Evolutionary conservation across 2,797 vertebrate species (phyloP).

Genomic region (Zalophus californianus): DNA sequence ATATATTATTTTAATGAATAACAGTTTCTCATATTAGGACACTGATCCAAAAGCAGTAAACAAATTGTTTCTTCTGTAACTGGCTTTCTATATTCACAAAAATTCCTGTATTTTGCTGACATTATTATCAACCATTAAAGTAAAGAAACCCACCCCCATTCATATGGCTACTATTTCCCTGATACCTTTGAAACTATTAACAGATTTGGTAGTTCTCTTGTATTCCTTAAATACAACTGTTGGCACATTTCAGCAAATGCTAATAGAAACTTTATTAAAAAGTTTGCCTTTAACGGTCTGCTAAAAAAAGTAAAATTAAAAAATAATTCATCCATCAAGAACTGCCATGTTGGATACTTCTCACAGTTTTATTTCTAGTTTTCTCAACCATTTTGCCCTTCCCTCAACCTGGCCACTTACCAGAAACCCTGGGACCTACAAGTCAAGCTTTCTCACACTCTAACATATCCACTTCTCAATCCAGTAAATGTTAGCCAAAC

Average conservation of each 20-base stretch:
- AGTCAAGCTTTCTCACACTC: neutral
- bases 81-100: slow-evolving; percentile 11
- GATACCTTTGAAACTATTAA: slow-evolving; percentile 75
- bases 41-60: slow-evolving; percentile 10
- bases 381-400: neutral
- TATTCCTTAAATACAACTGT: slow-evolving; percentile 56
- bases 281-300: neutral
- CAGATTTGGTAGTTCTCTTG: slow-evolving; percentile 63
- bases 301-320: neutral
- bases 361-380: neutral
- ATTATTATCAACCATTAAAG: slow-evolving; percentile 64
- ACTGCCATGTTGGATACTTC: neutral
- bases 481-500: slow-evolving; percentile 26
- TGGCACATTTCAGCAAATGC: slow-evolving; percentile 46
- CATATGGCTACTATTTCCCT: slow-evolving; percentile 70
- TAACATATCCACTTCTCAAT: neutral
- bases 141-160: slow-evolving; percentile 69
- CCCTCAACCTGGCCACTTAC: neutral
- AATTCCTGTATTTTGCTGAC: slow-evolving; percentile 73
- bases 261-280: slow-evolving; percentile 63
- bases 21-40: slow-evolving; percentile 48
- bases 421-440: neutral
- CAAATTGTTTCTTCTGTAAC: slow-evolving; percentile 44
- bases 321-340: neutral
- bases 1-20: slow-evolving; percentile 11